phyloP scores from a whole-genome alignment of 1,140 invertebrate species.

The Delia radicum region DNA sequence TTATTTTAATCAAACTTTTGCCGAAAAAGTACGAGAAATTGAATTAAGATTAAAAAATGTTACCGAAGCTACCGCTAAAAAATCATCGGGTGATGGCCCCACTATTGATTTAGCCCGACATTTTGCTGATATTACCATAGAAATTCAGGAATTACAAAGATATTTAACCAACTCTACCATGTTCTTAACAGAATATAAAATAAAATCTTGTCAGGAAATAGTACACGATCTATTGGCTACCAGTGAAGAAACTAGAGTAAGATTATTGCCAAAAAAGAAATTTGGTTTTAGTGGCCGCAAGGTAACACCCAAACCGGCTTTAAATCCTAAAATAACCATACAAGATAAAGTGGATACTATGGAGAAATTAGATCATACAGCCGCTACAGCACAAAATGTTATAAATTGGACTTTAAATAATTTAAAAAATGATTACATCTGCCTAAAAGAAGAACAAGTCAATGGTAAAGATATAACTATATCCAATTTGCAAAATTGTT shows the following conservation, averaged over 20 bases:
- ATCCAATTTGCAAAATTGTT: slow-evolving; percentile 74
- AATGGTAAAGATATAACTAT: slow-evolving; percentile 82
- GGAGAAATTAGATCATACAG: slow-evolving; percentile 33
- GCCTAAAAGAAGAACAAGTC: slow-evolving; percentile 67
- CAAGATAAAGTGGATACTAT: neutral
- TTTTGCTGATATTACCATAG: slow-evolving; percentile 71
- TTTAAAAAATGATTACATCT: slow-evolving; percentile 64
- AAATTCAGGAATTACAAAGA: slow-evolving; percentile 76
- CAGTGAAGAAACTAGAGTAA: slow-evolving; percentile 72
- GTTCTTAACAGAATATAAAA: slow-evolving; percentile 80
- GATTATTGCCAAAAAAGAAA: slow-evolving; percentile 85
- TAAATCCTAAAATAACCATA: slow-evolving; percentile 23
- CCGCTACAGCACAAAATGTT: slow-evolving; percentile 31
- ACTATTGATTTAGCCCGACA: slow-evolving; percentile 63
- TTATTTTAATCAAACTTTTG: slow-evolving; percentile 64
- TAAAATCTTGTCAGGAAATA: slow-evolving; percentile 74
- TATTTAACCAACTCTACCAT: slow-evolving; percentile 79
- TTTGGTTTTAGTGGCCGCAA: slow-evolving; percentile 84
- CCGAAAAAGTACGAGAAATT: slow-evolving; percentile 60
- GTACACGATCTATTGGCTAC: slow-evolving; percentile 73
- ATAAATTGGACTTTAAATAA: slow-evolving; percentile 65
- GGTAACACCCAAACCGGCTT: slow-evolving; percentile 59
- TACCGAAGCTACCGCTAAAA: slow-evolving; percentile 45
- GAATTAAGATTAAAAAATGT: slow-evolving; percentile 49
- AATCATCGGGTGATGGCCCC: slow-evolving; percentile 55